These are phyloP conservation scores for Austrolebias charrua DNA, from an alignment of 2,797 vertebrate genomes.

Conservation along the genomic window DNA sequence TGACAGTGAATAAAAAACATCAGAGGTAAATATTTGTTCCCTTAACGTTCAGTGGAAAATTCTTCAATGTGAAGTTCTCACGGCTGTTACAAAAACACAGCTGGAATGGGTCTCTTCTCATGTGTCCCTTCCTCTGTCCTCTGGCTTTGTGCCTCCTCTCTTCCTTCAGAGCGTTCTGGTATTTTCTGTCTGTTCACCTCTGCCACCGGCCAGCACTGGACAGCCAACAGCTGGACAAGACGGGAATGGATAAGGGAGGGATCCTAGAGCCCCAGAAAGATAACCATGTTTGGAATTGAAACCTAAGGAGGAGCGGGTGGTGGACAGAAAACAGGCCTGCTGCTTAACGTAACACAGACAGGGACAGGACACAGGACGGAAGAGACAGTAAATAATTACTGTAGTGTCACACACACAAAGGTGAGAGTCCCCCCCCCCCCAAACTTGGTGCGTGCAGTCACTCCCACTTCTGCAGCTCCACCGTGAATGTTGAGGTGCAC, in stretches of 20 bases:
- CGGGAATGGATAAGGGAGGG: conserved; percentile 70
- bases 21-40: conserved; percentile 50
- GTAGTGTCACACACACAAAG: conserved; percentile 11
- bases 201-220: conserved; percentile 73
- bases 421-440: conserved; percentile 10
- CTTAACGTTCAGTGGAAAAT: conserved; percentile 42
- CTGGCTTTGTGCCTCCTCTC: conserved; percentile 47
- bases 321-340: conserved; percentile 81
- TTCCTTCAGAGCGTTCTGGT: conserved; percentile 40
- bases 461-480: conserved; percentile 17
- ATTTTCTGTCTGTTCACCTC: conserved; percentile 45
- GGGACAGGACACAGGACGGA: conserved; percentile 62
- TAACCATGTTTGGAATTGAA: conserved; percentile 99
- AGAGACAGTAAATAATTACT: conserved; percentile 10
- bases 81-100: conserved; percentile 49
- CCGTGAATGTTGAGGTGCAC: conserved; percentile 61
- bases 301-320: conserved; percentile 87
- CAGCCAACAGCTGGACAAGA: conserved; percentile 75
- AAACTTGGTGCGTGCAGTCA: conserved; percentile 7
- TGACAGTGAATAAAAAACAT: conserved; percentile 22
- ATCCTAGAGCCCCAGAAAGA: conserved; percentile 85
- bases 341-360: conserved; percentile 85
- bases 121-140: conserved; percentile 46
- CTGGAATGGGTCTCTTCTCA: conserved; percentile 63
- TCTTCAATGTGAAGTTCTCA: conserved; percentile 58